Evolutionary conservation across 2,888 invertebrate genomes (phyloP).

Genomic region (Xanthia togata): DNA sequence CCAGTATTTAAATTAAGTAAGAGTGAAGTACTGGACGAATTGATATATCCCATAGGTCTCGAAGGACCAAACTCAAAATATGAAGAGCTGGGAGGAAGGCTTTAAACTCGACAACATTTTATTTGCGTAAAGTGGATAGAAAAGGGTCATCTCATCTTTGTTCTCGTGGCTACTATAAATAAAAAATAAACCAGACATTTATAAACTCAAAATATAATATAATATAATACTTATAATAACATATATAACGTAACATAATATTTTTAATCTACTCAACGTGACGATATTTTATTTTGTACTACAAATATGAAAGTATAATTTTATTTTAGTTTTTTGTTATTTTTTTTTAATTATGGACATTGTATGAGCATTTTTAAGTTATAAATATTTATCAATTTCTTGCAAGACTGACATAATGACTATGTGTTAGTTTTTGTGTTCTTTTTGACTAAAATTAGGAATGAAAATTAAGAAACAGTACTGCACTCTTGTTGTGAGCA

Average conservation of each 20-base stretch:
- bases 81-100: too few relatives aligned
- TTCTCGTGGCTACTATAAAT: conserved; percentile 23
- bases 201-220: conserved; percentile 1
- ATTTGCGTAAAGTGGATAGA: neutral
- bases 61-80: neutral
- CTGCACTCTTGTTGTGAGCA: conserved; percentile 2
- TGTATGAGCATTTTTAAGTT: conserved; percentile 57
- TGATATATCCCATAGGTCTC: neutral
- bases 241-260: conserved; percentile 21
- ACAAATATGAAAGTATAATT: conserved; percentile 41
- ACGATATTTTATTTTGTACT: conserved; percentile 30
- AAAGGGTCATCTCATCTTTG: conserved; percentile 1
- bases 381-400: conserved; percentile 32
- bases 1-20: too few relatives aligned
- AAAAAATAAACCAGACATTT: neutral
- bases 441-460: neutral
- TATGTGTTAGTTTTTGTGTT: neutral
- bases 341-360: conserved; percentile 18
- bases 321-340: conserved; percentile 41
- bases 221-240: conserved; percentile 3
- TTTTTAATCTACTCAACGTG: conserved; percentile 22
- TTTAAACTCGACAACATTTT: neutral
- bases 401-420: conserved; percentile 58
- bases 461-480: neutral
- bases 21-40: too few relatives aligned